Base-by-base conservation (phyloP, 1,140 invertebrate genomes). In the Aphelinus atriplicis region DNA sequence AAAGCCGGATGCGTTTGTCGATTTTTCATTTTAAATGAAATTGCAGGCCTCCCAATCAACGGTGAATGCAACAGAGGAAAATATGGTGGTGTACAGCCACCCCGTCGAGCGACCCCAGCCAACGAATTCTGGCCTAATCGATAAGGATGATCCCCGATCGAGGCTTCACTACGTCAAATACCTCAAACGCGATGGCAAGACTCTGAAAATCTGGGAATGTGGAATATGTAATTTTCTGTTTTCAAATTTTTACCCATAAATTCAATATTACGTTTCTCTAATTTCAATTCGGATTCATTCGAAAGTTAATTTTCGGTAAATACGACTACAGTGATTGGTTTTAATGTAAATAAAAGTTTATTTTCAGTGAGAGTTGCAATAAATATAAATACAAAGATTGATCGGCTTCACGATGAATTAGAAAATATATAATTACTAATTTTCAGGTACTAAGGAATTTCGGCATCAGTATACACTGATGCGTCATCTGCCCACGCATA, bases 401-500 rank as follows among this genome's bases (percentile, higher is more conserved):
- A 53, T 53, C 9, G 9, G 9, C 4, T 6, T 53, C 9, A 53
- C 9, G 9, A 53, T 53, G 51, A 9, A 53, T 53, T 26, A 26
- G 51, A 6, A 53, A 53, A 6, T 9, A 53, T 9, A 53, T 9
- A 53, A 9, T 53, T 53, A 9, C 51, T 53, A 6, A 6, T 53
- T 53, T 53, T 53, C 51, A 91, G 90, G 91, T 86, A 88, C 90
- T 42, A 91, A 93, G 73, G 92, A 93, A 82, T 94, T 94, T 83
- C 90, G 91, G 60, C 93, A 94, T 83, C 92, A 94, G 80, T 94
- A 94, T 79, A 93, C 92, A 0, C 80, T 94, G 81, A 92, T 93
- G 90, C 90, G 95, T n/a, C 95, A 96, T 81, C 87, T 95, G 43
- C 92, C 94, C 1, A 95, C 94, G 0, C 94, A 96, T 82, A 92